These are phyloP conservation scores for Chamaedrilus cognettii DNA, from an alignment of 2,888 invertebrate species.

Conservation along the genomic window DNA sequence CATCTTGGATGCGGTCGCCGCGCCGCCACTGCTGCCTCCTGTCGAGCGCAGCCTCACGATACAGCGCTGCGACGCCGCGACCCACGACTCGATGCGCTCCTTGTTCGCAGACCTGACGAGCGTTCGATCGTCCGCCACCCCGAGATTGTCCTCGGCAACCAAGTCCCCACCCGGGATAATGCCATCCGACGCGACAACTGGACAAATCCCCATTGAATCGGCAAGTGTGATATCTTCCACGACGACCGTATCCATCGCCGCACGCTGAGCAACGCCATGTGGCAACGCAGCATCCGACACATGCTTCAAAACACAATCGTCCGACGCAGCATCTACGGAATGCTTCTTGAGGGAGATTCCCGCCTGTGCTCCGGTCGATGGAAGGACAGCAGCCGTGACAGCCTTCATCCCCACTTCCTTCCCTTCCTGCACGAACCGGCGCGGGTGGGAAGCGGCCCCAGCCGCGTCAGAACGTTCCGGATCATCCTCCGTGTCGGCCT, in stretches of 20 bases:
- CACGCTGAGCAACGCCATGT: too few species aligned
- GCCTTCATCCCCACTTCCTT: too few species aligned
- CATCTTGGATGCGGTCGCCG: too few species aligned
- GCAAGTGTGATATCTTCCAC: too few species aligned
- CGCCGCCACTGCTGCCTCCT: not conserved
- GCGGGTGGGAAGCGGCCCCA: not conserved
- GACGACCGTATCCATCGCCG: not conserved
- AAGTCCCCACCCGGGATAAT: conserved; percentile 1
- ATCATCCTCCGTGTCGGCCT: conserved; percentile 48
- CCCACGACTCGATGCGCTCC: conserved; percentile 55
- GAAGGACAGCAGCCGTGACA: conserved; percentile 10
- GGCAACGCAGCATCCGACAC: not conserved
- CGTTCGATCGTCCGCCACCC: not conserved
- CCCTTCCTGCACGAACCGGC: not conserved
- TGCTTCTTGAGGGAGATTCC: not conserved
- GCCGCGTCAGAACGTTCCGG: conserved; percentile 7
- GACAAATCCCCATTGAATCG: conserved; percentile 1
- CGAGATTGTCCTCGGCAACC: not conserved
- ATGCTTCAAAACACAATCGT: conserved; percentile 39
- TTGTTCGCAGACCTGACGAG: conserved; percentile 44
- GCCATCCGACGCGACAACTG: not conserved
- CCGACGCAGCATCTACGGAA: conserved; percentile 39
- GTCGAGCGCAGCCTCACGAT: conserved; percentile 8
- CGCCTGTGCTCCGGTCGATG: not conserved
- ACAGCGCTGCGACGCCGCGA: conserved; percentile 46